Base-by-base conservation (phyloP, 2,888 invertebrate species). In the Anaspis maculata region DNA sequence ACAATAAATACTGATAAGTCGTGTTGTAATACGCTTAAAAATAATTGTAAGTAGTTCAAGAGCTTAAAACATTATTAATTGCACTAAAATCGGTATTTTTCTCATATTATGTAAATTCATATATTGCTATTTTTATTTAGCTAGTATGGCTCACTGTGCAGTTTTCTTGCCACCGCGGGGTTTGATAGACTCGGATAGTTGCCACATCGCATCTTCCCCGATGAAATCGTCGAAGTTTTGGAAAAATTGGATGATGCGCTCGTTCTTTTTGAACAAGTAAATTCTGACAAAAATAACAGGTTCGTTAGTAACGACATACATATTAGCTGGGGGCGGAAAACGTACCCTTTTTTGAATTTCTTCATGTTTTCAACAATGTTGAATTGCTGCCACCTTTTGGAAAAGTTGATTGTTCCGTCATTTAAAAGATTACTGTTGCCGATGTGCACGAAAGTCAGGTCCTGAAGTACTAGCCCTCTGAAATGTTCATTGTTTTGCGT, bases 331-430 rank as follows among this genome's bases (percentile, higher is more conserved):
- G 9, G 19, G 5, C 6, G 19, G 9, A 19, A 19, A 19, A 19
- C 19, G 30, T 68, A 95, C 96, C 91, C 89, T 72, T 90, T 90
- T 60, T 92, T 92, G 67, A 98, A 96, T 61, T 92, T 77, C 62
- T 94, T 87, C 89, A 98, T 94, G 62, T 94, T 95, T 65, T 96
- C 95, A 59, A 98, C 85, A 45, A 97, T 95, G 60, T 94, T 88
- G 64, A 90, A 96, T 67, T 97, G 96, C 64, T 97, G 96, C 95
- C 96, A 97, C 50, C 97, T 74, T 69, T 98, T 98, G 7, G 92
- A 90, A 67, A 97, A 98, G 65, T 95, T 95, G 32, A 95, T 85
- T 43, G 76, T 77, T 36, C 87, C 87, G 53, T 94, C 90, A 6
- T 81, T 77, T 48, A 96, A 69, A 43, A 83, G 73, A 64, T 97